phyloP scores from a whole-genome alignment of 2,113 vertebrate species.

The Lasiurus borealis region DNA sequence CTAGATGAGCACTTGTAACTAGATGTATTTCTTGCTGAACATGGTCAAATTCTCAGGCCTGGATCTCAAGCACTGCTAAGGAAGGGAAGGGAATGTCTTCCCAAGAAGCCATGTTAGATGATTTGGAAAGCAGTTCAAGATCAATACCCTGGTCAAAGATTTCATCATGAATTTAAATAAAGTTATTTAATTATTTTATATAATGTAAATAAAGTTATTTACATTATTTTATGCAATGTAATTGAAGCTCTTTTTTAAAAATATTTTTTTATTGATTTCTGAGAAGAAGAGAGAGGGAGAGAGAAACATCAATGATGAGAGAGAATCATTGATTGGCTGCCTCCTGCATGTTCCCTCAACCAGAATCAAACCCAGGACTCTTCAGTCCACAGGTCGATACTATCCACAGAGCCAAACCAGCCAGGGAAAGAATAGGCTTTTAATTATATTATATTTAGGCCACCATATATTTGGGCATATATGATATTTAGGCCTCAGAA shows the following conservation, averaged over 20 bases:
- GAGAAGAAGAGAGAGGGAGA: too few relatives aligned
- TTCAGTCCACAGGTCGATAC: too few relatives aligned
- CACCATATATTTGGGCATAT: background rate
- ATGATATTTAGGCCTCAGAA: background rate
- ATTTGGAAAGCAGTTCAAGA: background rate
- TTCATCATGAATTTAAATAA: background rate
- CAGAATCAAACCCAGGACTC: too few relatives aligned
- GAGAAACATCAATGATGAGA: too few relatives aligned
- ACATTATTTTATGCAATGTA: background rate
- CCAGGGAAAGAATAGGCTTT: background rate
- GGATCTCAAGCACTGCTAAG: background rate
- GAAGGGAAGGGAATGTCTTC: background rate
- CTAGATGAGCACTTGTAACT: background rate
- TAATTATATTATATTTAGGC: background rate
- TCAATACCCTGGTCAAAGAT: background rate
- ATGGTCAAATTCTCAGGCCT: background rate
- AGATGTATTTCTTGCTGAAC: background rate
- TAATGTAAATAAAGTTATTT: background rate
- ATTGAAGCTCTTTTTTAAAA: background rate
- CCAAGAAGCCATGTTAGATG: background rate
- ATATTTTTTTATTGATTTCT: too few relatives aligned
- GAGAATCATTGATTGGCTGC: too few relatives aligned
- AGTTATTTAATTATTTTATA: background rate
- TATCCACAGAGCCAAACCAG: too few relatives aligned
- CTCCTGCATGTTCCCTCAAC: too few relatives aligned